Evolutionary conservation across 2,797 vertebrate genomes (phyloP).

Genomic region (Oreochromis mossambicus): DNA sequence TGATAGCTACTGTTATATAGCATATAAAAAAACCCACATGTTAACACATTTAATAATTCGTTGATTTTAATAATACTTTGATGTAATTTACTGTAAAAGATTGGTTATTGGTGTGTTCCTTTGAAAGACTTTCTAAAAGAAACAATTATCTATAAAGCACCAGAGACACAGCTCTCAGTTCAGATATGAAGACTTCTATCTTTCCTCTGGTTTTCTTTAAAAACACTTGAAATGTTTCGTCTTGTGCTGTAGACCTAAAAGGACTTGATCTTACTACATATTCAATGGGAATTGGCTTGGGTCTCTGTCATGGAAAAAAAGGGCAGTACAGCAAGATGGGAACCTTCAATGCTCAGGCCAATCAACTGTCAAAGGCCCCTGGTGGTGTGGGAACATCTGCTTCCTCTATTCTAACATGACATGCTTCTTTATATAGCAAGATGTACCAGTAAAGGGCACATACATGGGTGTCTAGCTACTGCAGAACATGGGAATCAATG

Average conservation of each 20-base stretch:
- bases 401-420: slow-evolving; percentile 21
- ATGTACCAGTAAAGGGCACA: slow-evolving; percentile 33
- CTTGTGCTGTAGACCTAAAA: not conserved
- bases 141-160: not conserved
- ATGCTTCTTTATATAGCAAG: slow-evolving; percentile 51
- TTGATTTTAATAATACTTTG: not conserved
- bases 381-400: slow-evolving; percentile 68
- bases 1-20: not conserved
- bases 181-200: not conserved
- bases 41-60: not conserved
- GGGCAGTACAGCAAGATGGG: not conserved
- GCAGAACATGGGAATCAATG: slow-evolving; percentile 33
- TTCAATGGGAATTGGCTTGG: not conserved
- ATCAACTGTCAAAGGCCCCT: slow-evolving; percentile 2
- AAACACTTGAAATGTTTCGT: not conserved
- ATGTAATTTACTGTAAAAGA: not conserved
- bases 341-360: slow-evolving; percentile 12
- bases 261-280: not conserved
- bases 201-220: not conserved
- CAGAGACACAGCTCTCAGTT: not conserved
- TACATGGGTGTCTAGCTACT: not conserved
- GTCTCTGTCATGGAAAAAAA: not conserved
- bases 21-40: not conserved
- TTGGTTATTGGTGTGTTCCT: not conserved
- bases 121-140: not conserved